Evolutionary conservation across 2,888 invertebrate genomes (phyloP), one percentile per base, ranked within the genome.

Genomic region (Rugalucina vietnamica): DNA sequence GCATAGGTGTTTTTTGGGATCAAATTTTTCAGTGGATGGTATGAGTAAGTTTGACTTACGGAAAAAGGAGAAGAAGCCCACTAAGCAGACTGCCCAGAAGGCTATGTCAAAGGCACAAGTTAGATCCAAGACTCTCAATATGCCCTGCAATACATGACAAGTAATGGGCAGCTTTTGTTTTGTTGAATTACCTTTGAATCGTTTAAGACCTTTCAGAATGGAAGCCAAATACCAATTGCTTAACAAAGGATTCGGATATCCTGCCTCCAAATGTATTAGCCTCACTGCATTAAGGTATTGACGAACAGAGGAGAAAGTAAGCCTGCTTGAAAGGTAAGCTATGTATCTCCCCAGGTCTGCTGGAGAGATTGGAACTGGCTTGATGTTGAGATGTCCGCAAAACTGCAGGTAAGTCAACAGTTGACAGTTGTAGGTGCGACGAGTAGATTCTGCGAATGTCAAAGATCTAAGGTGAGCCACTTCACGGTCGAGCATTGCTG

Each of bases 11-110:
- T 49, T 36, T 27, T 57, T 34, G 0, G 76, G 54, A 27, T 81
- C 65, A 50, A 81, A 81, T 12, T n/a, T 27, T 24, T 32, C 21
- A 34, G 43, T 37, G 4, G 76, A 57, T 4, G 81, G 81, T 14
- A 57, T 65, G 32, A 81, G 50, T 18, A 81, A 65, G 50, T 76
- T 76, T 27, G 76, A 76, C 34, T 81, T 81, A 21, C 76, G n/a
- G 54, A 81, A 76, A 24, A 81, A 81, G 43, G 81, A 76, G 60
- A 81, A 81, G 39, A 81, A 76, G 21, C 36, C 81, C 1, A 81
- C 76, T 12, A 81, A 36, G 32, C 76, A 81, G 21, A 76, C 81
- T 5, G 81, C 50, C 81, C 81, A 76, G 39, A 81, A 72, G 37
- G 50, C 36, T 12, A 76, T 32, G 32, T 81, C 39, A 34, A 71